Evolutionary conservation across 2,797 vertebrate species (phyloP), one percentile per base, ranked within the genome.

Genomic region (Triplophysa bombifrons): DNA sequence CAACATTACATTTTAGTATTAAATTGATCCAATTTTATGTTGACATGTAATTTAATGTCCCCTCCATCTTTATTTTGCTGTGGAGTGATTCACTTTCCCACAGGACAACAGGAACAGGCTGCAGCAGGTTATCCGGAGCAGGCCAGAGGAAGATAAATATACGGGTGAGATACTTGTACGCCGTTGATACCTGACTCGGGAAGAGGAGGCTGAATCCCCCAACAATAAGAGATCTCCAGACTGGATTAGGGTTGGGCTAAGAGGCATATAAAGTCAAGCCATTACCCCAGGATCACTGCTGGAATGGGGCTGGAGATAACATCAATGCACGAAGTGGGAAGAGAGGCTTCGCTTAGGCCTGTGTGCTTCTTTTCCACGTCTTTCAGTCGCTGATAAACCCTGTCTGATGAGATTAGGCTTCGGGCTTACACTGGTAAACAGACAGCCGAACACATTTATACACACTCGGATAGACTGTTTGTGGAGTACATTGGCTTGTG

Each of bases 171-270:
- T 56, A 75, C 20, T 66, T 16, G 17, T 61, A 66, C 50, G 44
- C 38, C 38, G 51, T 60, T 76, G 64, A 58, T 67, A 80, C 25
- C 61, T 61, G 53, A 48, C 63, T 30, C 34, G 3, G 13, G 34
- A 27, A 27, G 34, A 80, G 64, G 64, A 3, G 10, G 8, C 72
- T 30, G 46, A 25, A 53, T 66, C 38, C 56, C 53, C 19, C 17
- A 61, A 61, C 68, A 58, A 44, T 67, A 50, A 67, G 30, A 65
- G 65, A 81, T 81, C 69, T 70, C 20, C 66, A 67, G 74, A 78
- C 48, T 53, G 72, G 65, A 79, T 79, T 80, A 66, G 44, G 60
- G n/a, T 44, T 66, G 38, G 13, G 30, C 56, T 61, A 58, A 41
- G 74, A 82, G 67, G 66, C 46, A 67, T 63, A 56, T 34, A 71